A percentile compares a stretch with the other conserved stretches of the same genome.
Conservation (phyloP, 2,113 vertebrate species). For the Oreochromis niloticus region DNA sequence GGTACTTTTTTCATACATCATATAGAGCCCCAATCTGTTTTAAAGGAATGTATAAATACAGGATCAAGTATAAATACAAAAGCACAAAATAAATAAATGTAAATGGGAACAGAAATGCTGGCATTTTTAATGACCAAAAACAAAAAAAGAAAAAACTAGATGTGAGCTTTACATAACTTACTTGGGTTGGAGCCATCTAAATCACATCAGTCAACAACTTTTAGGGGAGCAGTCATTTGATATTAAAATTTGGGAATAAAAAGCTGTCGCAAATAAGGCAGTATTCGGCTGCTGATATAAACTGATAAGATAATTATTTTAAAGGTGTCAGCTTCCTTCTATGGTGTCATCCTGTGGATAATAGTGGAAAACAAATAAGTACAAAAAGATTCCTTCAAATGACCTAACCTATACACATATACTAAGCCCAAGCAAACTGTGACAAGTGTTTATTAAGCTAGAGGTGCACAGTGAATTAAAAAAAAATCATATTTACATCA, state of each 20-base stretch:
- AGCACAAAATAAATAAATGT: slow-evolving; percentile 69
- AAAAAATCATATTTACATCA: slow-evolving; percentile 70
- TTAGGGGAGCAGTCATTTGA: background rate
- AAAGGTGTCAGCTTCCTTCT: slow-evolving; percentile 8
- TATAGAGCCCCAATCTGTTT: slow-evolving; percentile 36
- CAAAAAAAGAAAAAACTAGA: background rate
- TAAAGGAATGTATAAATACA: slow-evolving; percentile 77
- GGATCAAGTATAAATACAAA: slow-evolving; percentile 60
- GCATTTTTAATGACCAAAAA: slow-evolving; percentile 3
- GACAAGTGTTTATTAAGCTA: slow-evolving; percentile 71
- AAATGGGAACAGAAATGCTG: slow-evolving; percentile 32
- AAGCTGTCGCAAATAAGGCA: slow-evolving; percentile 18
- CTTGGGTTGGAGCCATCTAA: background rate
- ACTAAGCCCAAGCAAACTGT: slow-evolving; percentile 66
- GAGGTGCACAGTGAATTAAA: slow-evolving; percentile 75
- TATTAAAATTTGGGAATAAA: background rate
- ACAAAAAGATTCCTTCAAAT: slow-evolving; percentile 49
- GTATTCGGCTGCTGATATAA: slow-evolving; percentile 7
- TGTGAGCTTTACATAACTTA: background rate
- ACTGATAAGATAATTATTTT: slow-evolving; percentile 22
- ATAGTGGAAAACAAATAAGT: slow-evolving; percentile 48
- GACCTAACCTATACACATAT: slow-evolving; percentile 65
- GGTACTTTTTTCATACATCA: background rate
- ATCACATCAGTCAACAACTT: background rate
- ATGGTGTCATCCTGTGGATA: slow-evolving; percentile 27